Percentiles rank a stretch among this genome's conserved stretches.
phyloP scores from a whole-genome alignment of 2,113 vertebrate genomes.

The Phylloscopus trochilus region DNA sequence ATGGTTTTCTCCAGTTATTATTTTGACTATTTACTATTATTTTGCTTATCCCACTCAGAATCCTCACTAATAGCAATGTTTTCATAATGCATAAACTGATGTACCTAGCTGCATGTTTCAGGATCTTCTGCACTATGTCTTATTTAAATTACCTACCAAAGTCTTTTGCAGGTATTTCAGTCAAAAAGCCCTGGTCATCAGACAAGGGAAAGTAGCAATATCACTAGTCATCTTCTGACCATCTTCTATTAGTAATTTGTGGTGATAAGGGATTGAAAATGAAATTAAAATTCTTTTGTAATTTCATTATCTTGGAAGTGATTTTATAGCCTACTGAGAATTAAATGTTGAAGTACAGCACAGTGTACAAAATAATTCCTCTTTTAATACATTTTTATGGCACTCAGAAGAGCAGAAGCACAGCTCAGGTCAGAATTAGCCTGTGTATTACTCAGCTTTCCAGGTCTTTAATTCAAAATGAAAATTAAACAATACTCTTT shows the following conservation, averaged over 20 bases:
- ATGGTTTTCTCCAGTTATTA: not conserved
- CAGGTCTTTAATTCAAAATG: slow-evolving; percentile 72
- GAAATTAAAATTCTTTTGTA: slow-evolving; percentile 76
- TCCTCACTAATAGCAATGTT: not conserved
- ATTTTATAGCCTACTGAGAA: slow-evolving; percentile 74
- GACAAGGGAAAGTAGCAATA: not conserved
- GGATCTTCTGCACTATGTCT: not conserved
- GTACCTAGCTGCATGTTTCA: not conserved
- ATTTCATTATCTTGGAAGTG: slow-evolving; percentile 74
- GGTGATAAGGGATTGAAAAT: slow-evolving; percentile 67
- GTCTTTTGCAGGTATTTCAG: not conserved
- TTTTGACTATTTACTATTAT: not conserved
- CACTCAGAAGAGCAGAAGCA: slow-evolving; percentile 62
- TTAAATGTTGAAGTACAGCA: slow-evolving; percentile 58
- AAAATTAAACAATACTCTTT: slow-evolving; percentile 78
- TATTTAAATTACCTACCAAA: not conserved
- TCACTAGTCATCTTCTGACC: slow-evolving; percentile 24
- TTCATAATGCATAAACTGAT: not conserved
- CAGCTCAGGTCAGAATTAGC: slow-evolving; percentile 62
- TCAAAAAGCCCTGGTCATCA: not conserved
- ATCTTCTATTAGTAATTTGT: slow-evolving; percentile 66
- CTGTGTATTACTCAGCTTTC: slow-evolving; percentile 69
- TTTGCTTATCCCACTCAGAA: not conserved
- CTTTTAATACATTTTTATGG: slow-evolving; percentile 72
- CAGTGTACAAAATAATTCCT: slow-evolving; percentile 77